These are phyloP conservation scores for Operophtera brumata DNA, from an alignment of 2,888 invertebrate species.

Conservation along the genomic window DNA sequence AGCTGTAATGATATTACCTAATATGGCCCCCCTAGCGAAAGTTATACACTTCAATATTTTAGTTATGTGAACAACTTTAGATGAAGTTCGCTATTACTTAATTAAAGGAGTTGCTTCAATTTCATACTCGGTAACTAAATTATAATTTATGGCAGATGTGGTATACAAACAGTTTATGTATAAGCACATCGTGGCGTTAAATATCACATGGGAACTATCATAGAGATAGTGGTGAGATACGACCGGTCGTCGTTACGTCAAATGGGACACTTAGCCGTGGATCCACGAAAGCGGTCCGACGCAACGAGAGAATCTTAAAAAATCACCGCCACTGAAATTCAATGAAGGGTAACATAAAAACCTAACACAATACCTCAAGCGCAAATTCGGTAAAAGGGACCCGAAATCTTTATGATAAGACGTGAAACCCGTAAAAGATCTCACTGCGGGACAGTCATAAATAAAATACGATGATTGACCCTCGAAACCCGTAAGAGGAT, in stretches of 20 bases:
- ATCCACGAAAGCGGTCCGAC: slow-evolving; percentile 31
- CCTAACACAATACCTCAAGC: slow-evolving; percentile 39
- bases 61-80: slow-evolving; percentile 38
- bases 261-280: slow-evolving; percentile 29
- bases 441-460: slow-evolving; percentile 42
- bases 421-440: slow-evolving; percentile 40
- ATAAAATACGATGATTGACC: slow-evolving; percentile 51
- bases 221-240: slow-evolving; percentile 16
- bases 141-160: slow-evolving; percentile 26
- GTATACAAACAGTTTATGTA: slow-evolving; percentile 1
- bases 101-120: slow-evolving; percentile 35
- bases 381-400: slow-evolving; percentile 39
- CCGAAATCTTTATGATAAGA: slow-evolving; percentile 45
- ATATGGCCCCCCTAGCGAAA: slow-evolving; percentile 30
- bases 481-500: slow-evolving; percentile 49
- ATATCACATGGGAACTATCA: slow-evolving; percentile 10
- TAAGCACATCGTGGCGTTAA: not conserved
- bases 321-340: slow-evolving; percentile 33
- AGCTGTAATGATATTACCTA: slow-evolving; percentile 26
- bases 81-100: slow-evolving; percentile 42
- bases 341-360: slow-evolving; percentile 40
- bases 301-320: slow-evolving; percentile 31
- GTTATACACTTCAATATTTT: slow-evolving; percentile 39
- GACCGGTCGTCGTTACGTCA: slow-evolving; percentile 23
- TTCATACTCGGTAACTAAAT: slow-evolving; percentile 30